Conservation (phyloP, 2,797 vertebrate genomes). For the Diplodus sargus region DNA sequence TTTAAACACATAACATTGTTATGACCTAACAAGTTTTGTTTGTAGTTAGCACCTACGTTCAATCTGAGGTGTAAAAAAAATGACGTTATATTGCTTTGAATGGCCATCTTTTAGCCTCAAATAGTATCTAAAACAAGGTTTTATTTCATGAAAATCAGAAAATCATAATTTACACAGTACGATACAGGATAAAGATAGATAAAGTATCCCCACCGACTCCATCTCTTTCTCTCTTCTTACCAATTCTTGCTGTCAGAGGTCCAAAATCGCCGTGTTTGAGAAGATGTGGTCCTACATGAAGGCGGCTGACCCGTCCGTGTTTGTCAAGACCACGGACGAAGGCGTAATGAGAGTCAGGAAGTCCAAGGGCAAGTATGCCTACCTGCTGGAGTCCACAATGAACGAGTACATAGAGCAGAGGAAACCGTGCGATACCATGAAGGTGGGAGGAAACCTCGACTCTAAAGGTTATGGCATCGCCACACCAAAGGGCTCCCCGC, state of each 20-base stretch:
- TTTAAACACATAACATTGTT: too few species aligned
- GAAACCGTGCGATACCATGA: slow-evolving; percentile 99
- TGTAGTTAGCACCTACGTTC: too few species aligned
- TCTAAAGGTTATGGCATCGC: slow-evolving; percentile 99
- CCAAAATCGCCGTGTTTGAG: slow-evolving; percentile 99
- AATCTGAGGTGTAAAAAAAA: too few species aligned
- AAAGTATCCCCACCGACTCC: slow-evolving; percentile 11
- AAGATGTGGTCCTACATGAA: slow-evolving; percentile 99
- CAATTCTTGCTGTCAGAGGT: slow-evolving; percentile 85
- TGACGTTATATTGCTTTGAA: too few species aligned
- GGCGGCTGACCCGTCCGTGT: slow-evolving; percentile 97
- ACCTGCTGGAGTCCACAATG: slow-evolving; percentile 99
- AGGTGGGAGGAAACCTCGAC: slow-evolving; percentile 99
- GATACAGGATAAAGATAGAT: background rate
- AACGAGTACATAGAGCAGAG: slow-evolving; percentile 99
- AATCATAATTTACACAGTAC: too few species aligned
- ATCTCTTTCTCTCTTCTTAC: slow-evolving; percentile 11
- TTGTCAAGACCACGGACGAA: slow-evolving; percentile 98
- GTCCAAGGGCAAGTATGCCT: slow-evolving; percentile 99
- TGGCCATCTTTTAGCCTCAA: too few species aligned
- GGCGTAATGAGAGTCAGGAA: slow-evolving; percentile 97
- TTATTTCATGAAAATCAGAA: too few species aligned
- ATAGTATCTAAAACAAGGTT: too few species aligned
- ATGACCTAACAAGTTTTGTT: too few species aligned
- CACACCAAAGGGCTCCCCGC: slow-evolving; percentile 95